These are phyloP conservation scores for Macrobrachium nipponense DNA, from an alignment of 1,140 invertebrate genomes.

Conservation along the genomic window DNA sequence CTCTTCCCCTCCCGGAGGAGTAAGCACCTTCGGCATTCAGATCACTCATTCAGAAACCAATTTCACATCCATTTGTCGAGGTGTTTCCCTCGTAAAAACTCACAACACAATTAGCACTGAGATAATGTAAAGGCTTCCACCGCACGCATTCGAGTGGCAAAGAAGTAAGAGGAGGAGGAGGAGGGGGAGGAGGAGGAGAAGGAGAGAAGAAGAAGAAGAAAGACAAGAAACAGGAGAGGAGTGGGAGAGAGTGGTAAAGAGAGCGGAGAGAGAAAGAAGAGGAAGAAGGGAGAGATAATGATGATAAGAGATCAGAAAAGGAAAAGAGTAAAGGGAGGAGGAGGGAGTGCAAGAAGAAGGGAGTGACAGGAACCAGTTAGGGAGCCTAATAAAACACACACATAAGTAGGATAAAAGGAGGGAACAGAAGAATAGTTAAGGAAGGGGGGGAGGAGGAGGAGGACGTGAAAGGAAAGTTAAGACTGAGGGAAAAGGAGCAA, in stretches of 20 bases:
- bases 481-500: not conserved
- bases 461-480: not conserved
- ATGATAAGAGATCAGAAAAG: not conserved
- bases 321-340: not conserved
- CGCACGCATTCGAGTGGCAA: not conserved
- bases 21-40: too few species aligned
- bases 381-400: not conserved
- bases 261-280: not conserved
- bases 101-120: constrained; percentile 52
- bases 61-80: constrained; percentile 53
- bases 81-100: constrained; percentile 32
- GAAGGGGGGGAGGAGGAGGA: not conserved
- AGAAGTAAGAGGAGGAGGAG: not conserved
- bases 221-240: not conserved
- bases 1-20: not conserved
- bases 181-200: not conserved
- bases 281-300: not conserved
- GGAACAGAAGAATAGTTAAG: not conserved
- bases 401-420: not conserved
- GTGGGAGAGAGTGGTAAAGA: not conserved
- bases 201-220: not conserved
- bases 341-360: not conserved
- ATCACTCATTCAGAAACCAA: constrained; percentile 45
- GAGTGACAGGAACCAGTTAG: not conserved
- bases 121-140: constrained; percentile 43